Evolutionary conservation across 2,888 invertebrate genomes (phyloP), one percentile per base, ranked within the genome.

Genomic region (Epistrophella euchroma): DNA sequence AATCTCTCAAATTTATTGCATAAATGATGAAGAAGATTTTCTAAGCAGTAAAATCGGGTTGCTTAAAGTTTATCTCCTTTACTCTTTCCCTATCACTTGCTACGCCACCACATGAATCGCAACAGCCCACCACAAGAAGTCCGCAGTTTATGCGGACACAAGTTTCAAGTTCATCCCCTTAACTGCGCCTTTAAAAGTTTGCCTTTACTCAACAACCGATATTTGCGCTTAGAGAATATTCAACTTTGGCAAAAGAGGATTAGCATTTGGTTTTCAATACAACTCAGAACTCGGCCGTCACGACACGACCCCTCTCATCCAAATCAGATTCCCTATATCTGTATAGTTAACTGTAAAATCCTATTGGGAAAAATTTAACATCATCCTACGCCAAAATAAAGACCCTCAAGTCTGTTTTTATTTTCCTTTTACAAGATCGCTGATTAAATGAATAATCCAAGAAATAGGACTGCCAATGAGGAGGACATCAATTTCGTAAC

Each of bases 231-330:
- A 79, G 79, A 75, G 80, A 72, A 80, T 28, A 32, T 80, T 85
- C 80, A 80, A 76, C 84, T 80, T 85, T 68, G 58, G 19, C 66
- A 72, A 72, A 75, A 76, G 84, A 58, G 75, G 84, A 85, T 80
- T 85, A 85, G 66, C 75, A 80, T 80, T 84, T 55, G 70, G 75
- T 45, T 47, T 70, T 72, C 72, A 76, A 70, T 76, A 56, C 45
- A 28, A 28, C 28, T 25, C 25, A 4, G 2, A 25, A 25, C 25
- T n/a, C n/a, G n/a, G n/a, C n/a, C n/a, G n/a, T n/a, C n/a, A n/a
- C n/a, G n/a, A n/a, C n/a, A n/a, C n/a, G n/a, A n/a, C n/a, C n/a
- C n/a, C n/a, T n/a, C n/a, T n/a, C n/a, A n/a, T n/a, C n/a, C n/a
- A n/a, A n/a, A n/a, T n/a, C n/a, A n/a, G n/a, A n/a, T n/a, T n/a